Evolutionary conservation across 2,113 vertebrate species (phyloP), one percentile per base, ranked within the genome.

Genomic region (Mungos mungo): DNA sequence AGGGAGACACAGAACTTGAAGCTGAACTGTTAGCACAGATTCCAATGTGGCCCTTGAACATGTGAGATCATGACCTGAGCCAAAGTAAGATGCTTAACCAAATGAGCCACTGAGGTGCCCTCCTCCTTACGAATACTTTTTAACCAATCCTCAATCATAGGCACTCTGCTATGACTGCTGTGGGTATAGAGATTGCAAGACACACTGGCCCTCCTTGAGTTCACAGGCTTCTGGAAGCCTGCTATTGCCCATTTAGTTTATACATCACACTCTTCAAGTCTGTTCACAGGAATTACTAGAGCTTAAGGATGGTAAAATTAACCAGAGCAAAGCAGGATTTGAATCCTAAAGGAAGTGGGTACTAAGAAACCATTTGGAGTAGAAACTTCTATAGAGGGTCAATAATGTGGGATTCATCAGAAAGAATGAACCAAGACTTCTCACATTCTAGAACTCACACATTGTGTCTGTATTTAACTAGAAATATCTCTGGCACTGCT

Each of bases 81-180:
- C 21, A 2, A 60, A 60, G 57, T 23, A 2, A 60, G 21, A 9
- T 60, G 21, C 57, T 60, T 60, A 60, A 60, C 57, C 57, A 60
- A 60, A 21, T 60, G 57, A 60, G 57, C 57, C 57, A 60, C 57
- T 7, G 19, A 60, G 8, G 21, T 6, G 21, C 57, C 21, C 57
- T 8, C 21, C 8, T 60, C 57, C 57, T 52, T 45, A n/a, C 50
- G 10, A 76, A 52, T 10, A 69, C 4, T 63, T 38, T 77, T 50
- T 4, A 72, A 3, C 2, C 72, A 45, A 14, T 23, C 13, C 16
- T 52, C 60, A 35, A 10, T 88, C 47, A 47, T 2, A 77, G 10
- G 4, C 9, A 45, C 3, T 47, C 33, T 76, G 9, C 5, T 84
- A 8, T 74, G 14, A 31, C 14, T 0, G 2, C 5, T 66, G 0